These are phyloP conservation scores for Cirrhinus mrigala DNA, from an alignment of 2,797 vertebrate species.

Conservation along the genomic window DNA sequence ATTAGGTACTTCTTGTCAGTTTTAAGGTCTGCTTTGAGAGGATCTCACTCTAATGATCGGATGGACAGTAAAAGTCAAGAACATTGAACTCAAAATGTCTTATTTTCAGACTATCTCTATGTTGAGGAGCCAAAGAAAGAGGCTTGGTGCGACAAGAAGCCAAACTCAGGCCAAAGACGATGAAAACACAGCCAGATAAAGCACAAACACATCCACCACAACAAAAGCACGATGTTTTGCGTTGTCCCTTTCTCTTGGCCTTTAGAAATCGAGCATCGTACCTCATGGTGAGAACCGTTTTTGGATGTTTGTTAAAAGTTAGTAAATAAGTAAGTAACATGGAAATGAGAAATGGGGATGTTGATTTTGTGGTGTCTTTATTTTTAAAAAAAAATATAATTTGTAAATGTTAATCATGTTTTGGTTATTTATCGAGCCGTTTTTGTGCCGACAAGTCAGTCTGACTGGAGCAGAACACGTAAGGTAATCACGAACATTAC, in stretches of 20 bases:
- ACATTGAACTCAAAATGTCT: conserved; percentile 18
- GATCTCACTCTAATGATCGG: conserved; percentile 46
- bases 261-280: not conserved
- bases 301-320: not conserved
- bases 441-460: conserved; percentile 55
- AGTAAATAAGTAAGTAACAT: not conserved
- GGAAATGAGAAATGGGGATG: conserved; percentile 7
- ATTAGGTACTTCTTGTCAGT: conserved; percentile 59
- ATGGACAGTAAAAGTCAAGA: conserved; percentile 18
- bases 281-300: conserved; percentile 25
- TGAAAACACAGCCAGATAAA: conserved; percentile 31
- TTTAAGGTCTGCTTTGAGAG: conserved; percentile 35
- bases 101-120: not conserved
- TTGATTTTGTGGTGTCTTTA: conserved; percentile 10
- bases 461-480: conserved; percentile 55
- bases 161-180: conserved; percentile 33
- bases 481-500: conserved; percentile 26
- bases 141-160: conserved; percentile 31
- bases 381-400: not conserved
- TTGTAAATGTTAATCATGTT: conserved; percentile 44
- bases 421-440: conserved; percentile 53
- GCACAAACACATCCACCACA: conserved; percentile 27
- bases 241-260: not conserved
- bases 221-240: conserved; percentile 25
- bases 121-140: conserved; percentile 30